Evolutionary conservation across 2,888 invertebrate genomes (phyloP), one percentile per base, ranked within the genome.

Genomic region (Odontomyia ornata): DNA sequence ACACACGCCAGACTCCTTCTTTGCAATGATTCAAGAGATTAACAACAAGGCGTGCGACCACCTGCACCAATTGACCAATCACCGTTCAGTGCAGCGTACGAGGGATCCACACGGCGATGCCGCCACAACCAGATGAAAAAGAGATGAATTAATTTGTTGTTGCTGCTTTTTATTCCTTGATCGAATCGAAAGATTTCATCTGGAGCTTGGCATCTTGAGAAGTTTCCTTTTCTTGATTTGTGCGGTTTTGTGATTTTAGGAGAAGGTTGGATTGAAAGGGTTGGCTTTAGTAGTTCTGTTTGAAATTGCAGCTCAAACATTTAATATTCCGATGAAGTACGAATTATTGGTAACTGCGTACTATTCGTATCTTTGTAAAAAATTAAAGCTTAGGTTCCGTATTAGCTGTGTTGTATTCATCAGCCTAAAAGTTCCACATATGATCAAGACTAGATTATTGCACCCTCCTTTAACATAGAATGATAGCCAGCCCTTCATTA

Each of bases 1-100:
- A 73, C 73, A 73, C 73, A 73, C 73, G 73, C 73, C 56, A 57
- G 73, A 57, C 57, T 78, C 79, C 79, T 79, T 78, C 79, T 78
- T 79, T 77, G 79, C 69, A 46, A 46, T 69, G 69, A 69, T 69
- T 69, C 25, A 78, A 80, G 79, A 80, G 79, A 81, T 81, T 80
- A 79, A 80, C 80, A 79, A 80, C 80, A 78, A 80, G 62, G 78
- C 80, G 83, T 81, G 84, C 83, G 85, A 83, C 85, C 85, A 85
- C 85, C 85, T 85, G 85, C 84, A 82, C 83, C 81, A 83, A 80
- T 82, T 79, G 79, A 80, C 85, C 85, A 85, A 85, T 85, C 84
- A 82, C 82, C 81, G 80, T 72, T 47, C 79, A 82, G 73, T 57
- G 73, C 73, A 60, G 60, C 73, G 60, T 36, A 73, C 73, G 72